A percentile compares a stretch with the other conserved stretches of the same genome.
Conservation (phyloP, 2,888 invertebrate genomes). For the Drosophila sordidula region DNA sequence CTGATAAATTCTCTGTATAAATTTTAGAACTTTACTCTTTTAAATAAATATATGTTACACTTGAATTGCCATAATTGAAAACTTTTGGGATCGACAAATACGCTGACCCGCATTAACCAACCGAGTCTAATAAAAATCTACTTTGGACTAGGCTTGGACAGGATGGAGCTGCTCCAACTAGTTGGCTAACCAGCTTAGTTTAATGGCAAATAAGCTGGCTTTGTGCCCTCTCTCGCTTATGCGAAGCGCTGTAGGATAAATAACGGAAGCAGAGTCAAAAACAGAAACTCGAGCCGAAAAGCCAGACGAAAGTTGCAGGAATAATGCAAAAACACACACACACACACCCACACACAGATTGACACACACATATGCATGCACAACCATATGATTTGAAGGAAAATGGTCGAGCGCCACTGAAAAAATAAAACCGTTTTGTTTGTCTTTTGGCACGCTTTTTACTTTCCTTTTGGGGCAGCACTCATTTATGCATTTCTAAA, state of each 20-base stretch:
- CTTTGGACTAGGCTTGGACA: background rate
- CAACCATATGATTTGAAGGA: constrained; percentile 28
- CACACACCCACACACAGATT: constrained; percentile 8
- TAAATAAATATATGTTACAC: background rate
- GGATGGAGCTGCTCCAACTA: constrained; percentile 25
- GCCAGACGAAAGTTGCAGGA: constrained; percentile 64
- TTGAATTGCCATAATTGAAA: background rate
- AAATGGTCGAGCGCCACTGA: constrained; percentile 53
- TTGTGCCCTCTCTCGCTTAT: constrained; percentile 9
- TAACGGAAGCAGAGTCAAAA: constrained; percentile 52
- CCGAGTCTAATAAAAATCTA: background rate
- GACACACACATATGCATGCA: constrained; percentile 3
- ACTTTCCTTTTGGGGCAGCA: constrained; percentile 11
- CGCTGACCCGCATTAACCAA: constrained; percentile 6
- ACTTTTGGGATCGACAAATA: constrained; percentile 3
- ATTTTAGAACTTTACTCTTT: background rate
- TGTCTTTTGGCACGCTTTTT: constrained; percentile 14
- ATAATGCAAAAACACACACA: constrained; percentile 49
- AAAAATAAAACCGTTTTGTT: constrained; percentile 66
- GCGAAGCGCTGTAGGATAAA: constrained; percentile 57
- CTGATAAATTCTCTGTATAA: background rate
- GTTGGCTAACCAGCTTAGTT: constrained; percentile 73
- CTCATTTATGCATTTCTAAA: constrained; percentile 68
- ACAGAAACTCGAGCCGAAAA: constrained; percentile 64
- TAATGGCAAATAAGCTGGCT: constrained; percentile 69